Percentiles rank a stretch among this genome's conserved stretches.
These are phyloP conservation scores for Melanotus villosus DNA, from an alignment of 2,888 invertebrate species.

Conservation along the genomic window DNA sequence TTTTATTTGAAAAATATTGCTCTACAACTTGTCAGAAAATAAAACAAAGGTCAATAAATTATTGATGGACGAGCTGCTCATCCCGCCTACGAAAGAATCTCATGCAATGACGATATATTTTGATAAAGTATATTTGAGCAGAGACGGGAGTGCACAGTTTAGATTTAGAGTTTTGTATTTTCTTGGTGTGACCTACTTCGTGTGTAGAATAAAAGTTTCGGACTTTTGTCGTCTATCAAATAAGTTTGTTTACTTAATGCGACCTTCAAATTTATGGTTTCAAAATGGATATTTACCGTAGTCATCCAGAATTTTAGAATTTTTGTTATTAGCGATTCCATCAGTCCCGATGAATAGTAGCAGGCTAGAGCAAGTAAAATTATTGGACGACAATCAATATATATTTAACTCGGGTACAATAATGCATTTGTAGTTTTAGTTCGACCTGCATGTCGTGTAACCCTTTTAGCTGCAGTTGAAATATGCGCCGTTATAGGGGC, in stretches of 20 bases:
- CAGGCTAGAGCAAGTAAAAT: constrained; percentile 1
- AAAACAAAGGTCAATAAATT: constrained; percentile 64
- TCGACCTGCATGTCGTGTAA: constrained; percentile 34
- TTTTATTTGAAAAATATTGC: constrained; percentile 64
- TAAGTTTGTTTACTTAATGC: constrained; percentile 51
- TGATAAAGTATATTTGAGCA: constrained; percentile 62
- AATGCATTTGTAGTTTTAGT: constrained; percentile 33
- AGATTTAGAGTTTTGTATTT: constrained; percentile 58
- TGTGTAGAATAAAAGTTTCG: constrained; percentile 61
- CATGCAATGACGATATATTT: constrained; percentile 63
- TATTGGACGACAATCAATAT: constrained; percentile 26
- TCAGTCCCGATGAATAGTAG: constrained; percentile 3
- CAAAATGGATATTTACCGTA: constrained; percentile 24
- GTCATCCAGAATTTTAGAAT: constrained; percentile 1
- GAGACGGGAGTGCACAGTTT: constrained; percentile 57
- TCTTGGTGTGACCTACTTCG: constrained; percentile 58
- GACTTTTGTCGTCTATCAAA: constrained; percentile 59
- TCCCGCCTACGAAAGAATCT: constrained; percentile 58
- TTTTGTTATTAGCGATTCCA: background rate
- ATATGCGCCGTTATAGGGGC: constrained; percentile 50
- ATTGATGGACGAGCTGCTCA: constrained; percentile 58
- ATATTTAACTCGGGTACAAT: constrained; percentile 29
- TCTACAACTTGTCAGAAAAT: constrained; percentile 62
- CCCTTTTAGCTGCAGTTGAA: constrained; percentile 45
- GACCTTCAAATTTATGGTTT: constrained; percentile 23